These are phyloP conservation scores for Atethmia centrago DNA, from an alignment of 2,888 invertebrate genomes.

Conservation along the genomic window DNA sequence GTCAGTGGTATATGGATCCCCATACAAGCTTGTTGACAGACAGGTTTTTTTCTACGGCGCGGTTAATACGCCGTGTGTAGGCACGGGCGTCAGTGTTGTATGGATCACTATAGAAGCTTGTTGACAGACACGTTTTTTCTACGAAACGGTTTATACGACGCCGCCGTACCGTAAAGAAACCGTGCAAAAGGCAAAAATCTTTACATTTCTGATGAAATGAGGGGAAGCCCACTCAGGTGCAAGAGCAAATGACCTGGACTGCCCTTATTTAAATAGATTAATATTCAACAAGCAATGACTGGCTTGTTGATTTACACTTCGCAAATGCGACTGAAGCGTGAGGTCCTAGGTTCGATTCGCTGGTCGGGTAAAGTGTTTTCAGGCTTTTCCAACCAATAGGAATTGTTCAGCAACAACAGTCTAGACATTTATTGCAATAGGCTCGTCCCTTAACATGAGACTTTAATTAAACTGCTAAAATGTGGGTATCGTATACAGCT, in stretches of 20 bases:
- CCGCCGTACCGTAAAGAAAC: background rate
- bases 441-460: background rate
- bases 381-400: background rate
- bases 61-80: background rate
- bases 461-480: too few species aligned
- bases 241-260: slow-evolving; percentile 12
- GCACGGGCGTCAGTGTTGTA: too few species aligned
- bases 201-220: background rate
- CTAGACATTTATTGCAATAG: too few species aligned
- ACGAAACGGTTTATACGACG: background rate
- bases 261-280: slow-evolving; percentile 4
- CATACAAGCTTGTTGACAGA: background rate
- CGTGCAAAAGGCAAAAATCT: background rate
- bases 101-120: background rate
- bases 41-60: background rate
- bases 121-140: background rate
- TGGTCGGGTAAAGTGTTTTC: background rate
- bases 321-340: too few species aligned
- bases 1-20: background rate
- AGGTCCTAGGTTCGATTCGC: background rate
- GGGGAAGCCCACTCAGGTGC: background rate
- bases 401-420: too few species aligned
- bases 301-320: background rate
- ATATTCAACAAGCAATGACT: slow-evolving; percentile 1
- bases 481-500: background rate